These are phyloP conservation scores for Pterostichus madidus DNA, from an alignment of 2,888 invertebrate species.

Conservation along the genomic window DNA sequence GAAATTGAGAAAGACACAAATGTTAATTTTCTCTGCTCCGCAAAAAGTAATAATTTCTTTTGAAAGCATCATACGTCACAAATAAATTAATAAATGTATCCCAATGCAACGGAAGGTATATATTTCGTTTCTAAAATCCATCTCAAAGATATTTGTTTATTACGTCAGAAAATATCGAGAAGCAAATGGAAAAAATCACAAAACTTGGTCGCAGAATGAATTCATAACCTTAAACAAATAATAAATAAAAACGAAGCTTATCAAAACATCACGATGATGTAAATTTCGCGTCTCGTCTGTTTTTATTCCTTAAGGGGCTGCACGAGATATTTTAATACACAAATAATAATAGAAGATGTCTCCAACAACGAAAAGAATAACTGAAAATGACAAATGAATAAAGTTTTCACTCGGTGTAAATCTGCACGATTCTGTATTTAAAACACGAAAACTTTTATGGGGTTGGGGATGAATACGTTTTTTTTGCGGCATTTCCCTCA, in stretches of 20 bases:
- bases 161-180: neutral
- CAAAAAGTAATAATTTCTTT: too few species aligned
- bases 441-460: conserved; percentile 48
- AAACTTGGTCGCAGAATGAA: conserved; percentile 19
- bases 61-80: too few species aligned
- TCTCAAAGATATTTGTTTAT: conserved; percentile 9
- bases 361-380: conserved; percentile 51
- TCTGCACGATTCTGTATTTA: conserved; percentile 57
- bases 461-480: conserved; percentile 54
- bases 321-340: conserved; percentile 57
- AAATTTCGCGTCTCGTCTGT: conserved; percentile 17
- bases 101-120: neutral
- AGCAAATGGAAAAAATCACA: conserved; percentile 40
- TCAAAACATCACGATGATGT: conserved; percentile 24
- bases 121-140: too few species aligned
- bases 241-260: conserved; percentile 56
- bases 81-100: conserved; percentile 13
- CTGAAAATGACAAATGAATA: conserved; percentile 65
- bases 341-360: conserved; percentile 62
- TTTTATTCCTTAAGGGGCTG: conserved; percentile 31
- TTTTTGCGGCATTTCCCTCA: conserved; percentile 57
- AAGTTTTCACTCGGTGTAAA: conserved; percentile 57
- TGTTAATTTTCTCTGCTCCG: neutral
- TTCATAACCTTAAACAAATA: conserved; percentile 59
- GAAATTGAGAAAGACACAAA: neutral